Base-by-base conservation (phyloP, 2,888 invertebrate species). In the Apodemia zela region DNA sequence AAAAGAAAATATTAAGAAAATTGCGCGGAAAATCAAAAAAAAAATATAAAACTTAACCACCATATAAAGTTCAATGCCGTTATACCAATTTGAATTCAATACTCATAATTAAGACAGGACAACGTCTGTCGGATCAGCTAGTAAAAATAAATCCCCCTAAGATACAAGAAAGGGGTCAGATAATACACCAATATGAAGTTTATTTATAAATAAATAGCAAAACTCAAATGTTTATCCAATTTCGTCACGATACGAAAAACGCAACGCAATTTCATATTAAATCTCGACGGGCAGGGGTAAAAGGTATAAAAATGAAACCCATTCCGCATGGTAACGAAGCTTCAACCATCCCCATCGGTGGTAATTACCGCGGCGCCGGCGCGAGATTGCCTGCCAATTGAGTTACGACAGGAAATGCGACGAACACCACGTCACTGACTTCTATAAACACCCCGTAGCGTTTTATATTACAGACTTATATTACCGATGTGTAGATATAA, bases 381-480 rank as follows among this genome's bases (percentile, higher is more conserved):
- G 74, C 78, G 78, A 84, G 84, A 89, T 89, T 88, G 87, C 79
- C 80, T 80, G 75, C 79, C 84, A 84, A 89, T 89, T 76, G 84
- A 87, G 84, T 89, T 89, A 88, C 74, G 68, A 66, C 69, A 67
- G 71, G 73, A 73, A 73, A 72, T 66, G 69, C 62, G 62, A 54
- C 38, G 38, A 18, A 61, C 61, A 33, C 54, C 57, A 25, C 62
- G 42, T 38, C 38, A n/a, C 18, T 35, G 42, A 60, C 33, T 49
- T 33, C 47, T 35, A 33, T 33, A 61, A 61, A 33, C 61, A 47
- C 61, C 17, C 49, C 5, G 29, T 35, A 61, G 35, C 8, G 15
- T 15, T 11, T 7, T 21, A 21, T 51, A 17, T 51, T 6, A 21
- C 49, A 33, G 18, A n/a, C 5, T 61, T 25, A 54, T 25, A 54